Evolutionary conservation across 2,113 vertebrate species (phyloP), one percentile per base, ranked within the genome.

Genomic region (Atrichornis clamosus): DNA sequence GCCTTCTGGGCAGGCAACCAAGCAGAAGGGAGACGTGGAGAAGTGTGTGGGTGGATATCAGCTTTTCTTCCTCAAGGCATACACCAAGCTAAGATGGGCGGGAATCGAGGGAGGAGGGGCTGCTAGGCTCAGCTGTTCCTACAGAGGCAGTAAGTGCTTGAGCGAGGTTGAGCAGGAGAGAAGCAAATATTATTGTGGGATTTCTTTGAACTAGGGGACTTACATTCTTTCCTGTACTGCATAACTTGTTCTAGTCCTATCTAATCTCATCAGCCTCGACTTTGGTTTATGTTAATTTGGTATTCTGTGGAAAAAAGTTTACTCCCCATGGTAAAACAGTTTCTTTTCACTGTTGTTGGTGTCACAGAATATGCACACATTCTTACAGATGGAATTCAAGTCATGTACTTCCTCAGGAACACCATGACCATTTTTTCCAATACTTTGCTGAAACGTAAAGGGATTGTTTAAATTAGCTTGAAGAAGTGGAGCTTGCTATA

Each of bases 221-320:
- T n/a, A 1, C 2, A 0, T 5, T 18, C 50, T 27, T 24, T 76
- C 81, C 41, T 2, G 2, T 6, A 24, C 49, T 0, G 15, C 2
- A 1, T 17, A 26, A 30, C 41, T 82, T 78, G 27, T 16, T 79
- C 32, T 49, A 56, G 60, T 44, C 44, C 28, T 46, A 15, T 22
- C 55, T 85, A 39, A 60, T 79, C 49, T 82, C 53, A 9, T 62
- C 55, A 11, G 13, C 41, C 39, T 76, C 69, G 41, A 58, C 85
- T 91, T 60, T 75, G 3, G 12, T 53, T 87, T 18, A 46, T 46
- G 75, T 19, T 65, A 65, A 76, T 64, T 42, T 59, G 30, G 26
- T 59, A 8, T 84, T 42, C 42, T 62, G 28, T 74, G 46, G 56
- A 55, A 89, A 84, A 55, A 7, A 14, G 39, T 10, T 37, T 67